Evolutionary conservation across 2,113 vertebrate species (phyloP).

Genomic region (Python bivittatus): DNA sequence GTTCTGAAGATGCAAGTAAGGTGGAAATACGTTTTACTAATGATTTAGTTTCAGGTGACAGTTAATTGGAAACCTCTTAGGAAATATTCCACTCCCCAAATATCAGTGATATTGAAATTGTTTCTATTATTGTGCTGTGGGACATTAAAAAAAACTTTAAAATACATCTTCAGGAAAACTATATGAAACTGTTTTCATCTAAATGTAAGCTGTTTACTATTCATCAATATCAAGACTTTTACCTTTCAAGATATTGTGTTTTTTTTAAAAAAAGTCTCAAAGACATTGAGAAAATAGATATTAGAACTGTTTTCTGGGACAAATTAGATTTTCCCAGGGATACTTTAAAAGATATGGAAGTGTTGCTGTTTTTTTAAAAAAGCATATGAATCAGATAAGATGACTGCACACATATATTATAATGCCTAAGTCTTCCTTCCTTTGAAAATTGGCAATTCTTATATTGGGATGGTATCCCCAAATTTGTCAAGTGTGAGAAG

Average conservation of each 20-base stretch:
- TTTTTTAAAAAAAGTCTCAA: slow-evolving; percentile 22
- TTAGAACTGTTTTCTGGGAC: slow-evolving; percentile 18
- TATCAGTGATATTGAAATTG: slow-evolving; percentile 19
- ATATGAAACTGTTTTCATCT: slow-evolving; percentile 19
- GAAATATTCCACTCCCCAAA: neutral
- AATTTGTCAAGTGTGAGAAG: neutral
- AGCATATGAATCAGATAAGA: neutral
- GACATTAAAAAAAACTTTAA: slow-evolving; percentile 41
- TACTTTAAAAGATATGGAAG: neutral
- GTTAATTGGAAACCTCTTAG: slow-evolving; percentile 33
- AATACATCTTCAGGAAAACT: slow-evolving; percentile 27
- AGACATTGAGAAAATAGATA: slow-evolving; percentile 3
- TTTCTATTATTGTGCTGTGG: neutral
- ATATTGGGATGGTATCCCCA: neutral
- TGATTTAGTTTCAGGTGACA: slow-evolving; percentile 39
- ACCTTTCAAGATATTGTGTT: neutral
- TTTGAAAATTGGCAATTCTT: fast-evolving
- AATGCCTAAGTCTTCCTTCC: neutral
- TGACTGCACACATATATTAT: neutral
- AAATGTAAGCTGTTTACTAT: slow-evolving; percentile 1
- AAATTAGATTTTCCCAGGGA: slow-evolving; percentile 18
- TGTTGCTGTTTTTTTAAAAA: slow-evolving; percentile 14
- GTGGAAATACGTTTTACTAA: slow-evolving; percentile 47
- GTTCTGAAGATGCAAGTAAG: slow-evolving; percentile 35
- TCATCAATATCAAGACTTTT: slow-evolving; percentile 19